Evolutionary conservation across 2,888 invertebrate species (phyloP), one percentile per base, ranked within the genome.

Genomic region (Erebia ligea): DNA sequence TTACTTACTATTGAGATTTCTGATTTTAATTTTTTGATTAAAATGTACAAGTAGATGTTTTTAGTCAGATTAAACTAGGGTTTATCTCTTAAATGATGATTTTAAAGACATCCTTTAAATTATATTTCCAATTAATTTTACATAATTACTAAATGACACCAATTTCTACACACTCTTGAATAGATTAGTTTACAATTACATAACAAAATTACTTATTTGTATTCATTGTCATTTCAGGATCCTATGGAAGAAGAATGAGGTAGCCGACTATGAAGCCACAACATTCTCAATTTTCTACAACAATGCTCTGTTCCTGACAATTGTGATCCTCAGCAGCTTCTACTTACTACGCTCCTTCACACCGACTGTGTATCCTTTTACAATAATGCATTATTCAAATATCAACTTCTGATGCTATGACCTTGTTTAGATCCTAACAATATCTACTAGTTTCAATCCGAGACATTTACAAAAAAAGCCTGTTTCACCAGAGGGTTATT

Each of bases 251-350:
- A 99, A 99, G 93, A 99, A 99, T 89, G 99, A 99, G 94, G 99
- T 99, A 13, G 99, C 99, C 25, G 99, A 99, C 87, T 99, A 98
- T 86, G 99, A 99, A 93, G 99, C 99, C 0, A 99, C 99, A 50
- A 99, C 99, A 1, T 99, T 98, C 90, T 97, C 99, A 63, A 99
- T 99, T 84, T 99, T 99, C 94, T 99, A 99, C 95, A 99, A 99
- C 94, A 99, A 99, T 86, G 97, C 99, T 19, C 91, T 99, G 75
- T 99, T 98, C 93, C 94, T 99, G 89, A 97, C 98, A 70, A 95
- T 99, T 73, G 97, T 99, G 68, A 98, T 99, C 79, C 95, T 99
- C 77, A 95, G 96, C 79, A 99, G 99, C 81, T 99, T 99, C 94
- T 99, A 98, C 91, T 84, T 99, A 69, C 94, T 99, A 80, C 96